Conservation (phyloP, 2,888 invertebrate species). For the Lysandra bellargus region DNA sequence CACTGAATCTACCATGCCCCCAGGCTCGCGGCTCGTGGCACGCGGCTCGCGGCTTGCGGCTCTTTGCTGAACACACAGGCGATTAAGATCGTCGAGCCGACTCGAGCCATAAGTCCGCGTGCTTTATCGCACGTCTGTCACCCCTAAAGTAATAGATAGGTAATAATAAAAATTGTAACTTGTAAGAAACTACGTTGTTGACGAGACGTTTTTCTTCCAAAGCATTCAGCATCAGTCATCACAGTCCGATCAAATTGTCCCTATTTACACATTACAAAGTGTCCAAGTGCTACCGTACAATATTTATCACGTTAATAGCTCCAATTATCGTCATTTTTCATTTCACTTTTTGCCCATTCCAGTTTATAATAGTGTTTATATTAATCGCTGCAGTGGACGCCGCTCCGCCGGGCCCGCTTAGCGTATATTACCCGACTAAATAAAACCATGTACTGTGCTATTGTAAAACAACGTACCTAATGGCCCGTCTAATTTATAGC, state of each 20-base stretch:
- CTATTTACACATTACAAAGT: conserved; percentile 8
- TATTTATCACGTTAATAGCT: conserved; percentile 13
- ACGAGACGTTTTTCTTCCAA: background rate
- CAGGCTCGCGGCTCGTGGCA: no score
- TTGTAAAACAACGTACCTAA: conserved; percentile 38
- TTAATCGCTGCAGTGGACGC: conserved; percentile 21
- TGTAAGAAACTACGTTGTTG: background rate
- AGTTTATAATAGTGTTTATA: conserved; percentile 19
- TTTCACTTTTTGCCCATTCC: conserved; percentile 17
- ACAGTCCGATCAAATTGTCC: background rate
- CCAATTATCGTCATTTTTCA: conserved; percentile 12
- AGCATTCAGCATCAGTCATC: background rate
- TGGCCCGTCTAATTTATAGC: conserved; percentile 40
- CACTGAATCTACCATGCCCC: no score
- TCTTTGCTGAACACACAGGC: no score
- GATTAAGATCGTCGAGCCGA: no score
- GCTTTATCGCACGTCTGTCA: no score
- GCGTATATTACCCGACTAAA: conserved; percentile 35
- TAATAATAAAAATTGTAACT: background rate
- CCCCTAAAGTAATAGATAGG: background rate
- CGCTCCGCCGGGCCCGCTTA: conserved; percentile 29
- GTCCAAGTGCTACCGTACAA: conserved; percentile 3
- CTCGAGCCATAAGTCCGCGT: no score
- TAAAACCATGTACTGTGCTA: conserved; percentile 31
- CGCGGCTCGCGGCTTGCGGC: no score